Base-by-base conservation (phyloP, 1,140 invertebrate genomes). In the Ptiloglossa arizonensis region DNA sequence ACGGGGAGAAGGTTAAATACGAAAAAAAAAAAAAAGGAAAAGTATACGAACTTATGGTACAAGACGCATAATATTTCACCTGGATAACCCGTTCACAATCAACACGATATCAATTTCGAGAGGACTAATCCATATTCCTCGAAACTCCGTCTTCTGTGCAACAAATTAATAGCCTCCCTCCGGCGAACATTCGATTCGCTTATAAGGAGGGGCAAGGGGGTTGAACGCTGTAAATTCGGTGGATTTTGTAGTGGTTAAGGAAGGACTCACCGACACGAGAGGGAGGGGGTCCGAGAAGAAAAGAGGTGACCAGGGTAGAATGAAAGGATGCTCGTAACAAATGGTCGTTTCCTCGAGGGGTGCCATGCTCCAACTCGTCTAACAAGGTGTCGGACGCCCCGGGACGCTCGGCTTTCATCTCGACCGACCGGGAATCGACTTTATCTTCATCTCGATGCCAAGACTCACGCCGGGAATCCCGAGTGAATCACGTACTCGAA, bases 331-430 rank as follows among this genome's bases (percentile, higher is more conserved):
- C 57, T 57, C 73, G 76, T 90, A 91, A 91, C 86, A 91, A 91
- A 91, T 91, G 89, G 87, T 89, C 87, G 77, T 86, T 88, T 88
- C 88, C 87, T 89, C 85, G 79, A 86, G 89, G 89, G 89, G 89
- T 87, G 89, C 87, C 89, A 77, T 88, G 86, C 85, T 87, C 82
- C 62, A 81, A 87, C 87, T 87, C 86, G 88, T 91, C 89, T 90
- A 91, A 91, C 90, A 91, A 91, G 90, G 90, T 90, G 89, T 91
- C 87, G 90, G 88, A 88, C 88, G 85, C 88, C 84, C 84, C 89
- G 85, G 88, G 89, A 90, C 74, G 86, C 86, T 80, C 70, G 59
- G 86, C 90, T 90, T 91, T 91, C 89, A 91, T 90, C 89, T 91
- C 83, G 72, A 74, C 89, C 90, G 90, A 88, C 88, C 73, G 70